phyloP scores from a whole-genome alignment of 2,797 vertebrate genomes.

The Corythornis leucogaster region DNA sequence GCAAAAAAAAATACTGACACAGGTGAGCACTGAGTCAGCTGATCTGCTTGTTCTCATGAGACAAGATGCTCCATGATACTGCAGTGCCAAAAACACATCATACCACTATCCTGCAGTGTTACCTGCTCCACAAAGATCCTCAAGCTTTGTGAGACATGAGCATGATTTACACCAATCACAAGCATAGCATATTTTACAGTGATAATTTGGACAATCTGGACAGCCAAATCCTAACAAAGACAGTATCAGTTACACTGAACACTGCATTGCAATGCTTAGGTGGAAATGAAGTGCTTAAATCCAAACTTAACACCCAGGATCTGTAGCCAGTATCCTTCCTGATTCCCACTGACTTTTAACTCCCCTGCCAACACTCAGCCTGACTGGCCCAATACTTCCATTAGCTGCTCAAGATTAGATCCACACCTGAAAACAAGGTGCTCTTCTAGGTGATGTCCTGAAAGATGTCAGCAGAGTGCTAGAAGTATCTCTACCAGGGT shows the following conservation, averaged over 20 bases:
- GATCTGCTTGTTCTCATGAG: background rate
- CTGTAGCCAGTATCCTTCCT: background rate
- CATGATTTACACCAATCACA: background rate
- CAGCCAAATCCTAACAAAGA: background rate
- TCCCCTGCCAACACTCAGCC: background rate
- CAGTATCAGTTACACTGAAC: background rate
- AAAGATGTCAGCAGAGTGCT: background rate
- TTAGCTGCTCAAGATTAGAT: background rate
- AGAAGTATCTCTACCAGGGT: background rate
- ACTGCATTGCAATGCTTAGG: background rate
- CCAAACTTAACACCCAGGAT: background rate
- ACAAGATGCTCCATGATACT: fast-evolving
- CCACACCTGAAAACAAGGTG: background rate
- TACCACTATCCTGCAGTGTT: fast-evolving
- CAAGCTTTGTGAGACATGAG: background rate
- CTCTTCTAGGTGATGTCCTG: background rate
- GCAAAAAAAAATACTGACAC: background rate
- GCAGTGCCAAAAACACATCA: background rate
- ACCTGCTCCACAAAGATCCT: background rate
- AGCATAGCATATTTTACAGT: background rate
- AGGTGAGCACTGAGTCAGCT: background rate
- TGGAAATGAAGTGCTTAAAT: background rate
- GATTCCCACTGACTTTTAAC: background rate
- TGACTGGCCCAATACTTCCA: background rate
- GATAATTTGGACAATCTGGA: background rate